These are phyloP conservation scores for cat (Felis catus) DNA, from an alignment of 2,113 vertebrate genomes.

Conservation along the genomic window F.catus_Fca126_mat1.0 CM031411.1:2915001-2915500, in stretches of 20 bases:
- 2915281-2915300: background rate
- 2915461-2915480: background rate
- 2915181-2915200: too few relatives aligned
- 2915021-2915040: background rate
- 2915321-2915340: background rate
- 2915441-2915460: fast-evolving
- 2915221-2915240: background rate
- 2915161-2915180: background rate
- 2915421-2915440: background rate
- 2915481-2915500: fast-evolving
- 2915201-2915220: too few relatives aligned
- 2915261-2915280: fast-evolving
- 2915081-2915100: background rate
- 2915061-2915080: too few relatives aligned
- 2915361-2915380: background rate
- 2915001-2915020: background rate
- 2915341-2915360: fast-evolving
- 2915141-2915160: background rate
- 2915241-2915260: background rate
- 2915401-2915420: too few relatives aligned
- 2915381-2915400: background rate
- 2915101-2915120: background rate
- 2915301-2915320: background rate
- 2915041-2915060: background rate
- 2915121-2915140: too few relatives aligned